These are phyloP conservation scores for Patella vulgata DNA, from an alignment of 1,140 invertebrate species.

Conservation along the genomic window DNA sequence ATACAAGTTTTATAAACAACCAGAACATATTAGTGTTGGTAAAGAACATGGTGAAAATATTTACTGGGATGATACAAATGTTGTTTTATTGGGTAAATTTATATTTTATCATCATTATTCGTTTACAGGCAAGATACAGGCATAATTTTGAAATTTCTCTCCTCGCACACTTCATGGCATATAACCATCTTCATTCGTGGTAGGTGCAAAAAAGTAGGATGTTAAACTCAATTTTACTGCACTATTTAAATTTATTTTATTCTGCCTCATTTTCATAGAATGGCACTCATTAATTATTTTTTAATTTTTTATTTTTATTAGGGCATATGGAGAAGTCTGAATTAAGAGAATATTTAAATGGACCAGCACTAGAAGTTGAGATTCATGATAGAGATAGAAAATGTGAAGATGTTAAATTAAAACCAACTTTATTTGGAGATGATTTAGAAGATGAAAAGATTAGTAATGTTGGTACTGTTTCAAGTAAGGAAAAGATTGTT, in stretches of 20 bases:
- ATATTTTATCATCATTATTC: not conserved
- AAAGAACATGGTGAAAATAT: slow-evolving; percentile 55
- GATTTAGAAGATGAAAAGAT: slow-evolving; percentile 66
- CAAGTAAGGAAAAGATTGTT: slow-evolving; percentile 47
- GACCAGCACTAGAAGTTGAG: slow-evolving; percentile 60
- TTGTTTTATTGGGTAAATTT: slow-evolving; percentile 59
- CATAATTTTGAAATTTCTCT: not conserved
- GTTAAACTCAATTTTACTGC: too few species aligned
- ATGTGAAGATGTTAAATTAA: slow-evolving; percentile 45
- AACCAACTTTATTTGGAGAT: slow-evolving; percentile 63
- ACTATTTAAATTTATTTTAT: too few species aligned
- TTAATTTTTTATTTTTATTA: too few species aligned
- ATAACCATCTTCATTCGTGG: too few species aligned
- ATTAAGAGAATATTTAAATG: slow-evolving; percentile 58
- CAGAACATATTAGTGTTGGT: slow-evolving; percentile 47
- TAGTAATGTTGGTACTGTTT: slow-evolving; percentile 63
- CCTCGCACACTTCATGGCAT: too few species aligned
- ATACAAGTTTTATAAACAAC: slow-evolving; percentile 60
- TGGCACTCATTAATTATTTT: too few species aligned
- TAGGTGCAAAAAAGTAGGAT: too few species aligned
- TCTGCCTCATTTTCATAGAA: too few species aligned
- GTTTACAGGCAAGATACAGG: too few species aligned
- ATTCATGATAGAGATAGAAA: slow-evolving; percentile 64
- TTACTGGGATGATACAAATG: slow-evolving; percentile 65
- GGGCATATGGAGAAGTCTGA: slow-evolving; percentile 58